phyloP scores from a whole-genome alignment of 2,888 invertebrate species.

The Pseudococcus viburni region DNA sequence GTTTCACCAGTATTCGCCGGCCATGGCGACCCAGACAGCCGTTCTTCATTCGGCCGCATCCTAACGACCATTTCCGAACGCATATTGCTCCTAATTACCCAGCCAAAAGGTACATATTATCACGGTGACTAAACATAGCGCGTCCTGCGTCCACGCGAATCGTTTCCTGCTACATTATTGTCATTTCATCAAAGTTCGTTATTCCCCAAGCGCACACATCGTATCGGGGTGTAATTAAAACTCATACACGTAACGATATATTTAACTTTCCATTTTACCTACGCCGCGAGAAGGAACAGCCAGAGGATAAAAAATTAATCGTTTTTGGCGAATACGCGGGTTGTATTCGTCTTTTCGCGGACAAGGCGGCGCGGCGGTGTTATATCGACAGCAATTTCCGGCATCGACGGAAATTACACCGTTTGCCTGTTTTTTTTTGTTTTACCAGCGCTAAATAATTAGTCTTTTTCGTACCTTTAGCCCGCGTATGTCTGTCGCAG shows the following conservation, averaged over 20 bases:
- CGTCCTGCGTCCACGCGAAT: conserved; percentile 39
- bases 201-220: neutral
- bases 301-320: conserved; percentile 49
- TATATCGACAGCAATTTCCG: conserved; percentile 29
- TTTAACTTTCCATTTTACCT: neutral
- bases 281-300: neutral
- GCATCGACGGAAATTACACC: conserved; percentile 14
- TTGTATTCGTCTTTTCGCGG: neutral
- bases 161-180: conserved; percentile 22
- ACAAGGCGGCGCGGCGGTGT: neutral
- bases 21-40: neutral
- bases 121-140: conserved; percentile 18
- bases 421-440: neutral
- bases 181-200: conserved; percentile 44
- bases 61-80: conserved; percentile 20
- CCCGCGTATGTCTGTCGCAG: neutral
- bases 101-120: conserved; percentile 34
- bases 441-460: conserved; percentile 1
- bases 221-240: conserved; percentile 36
- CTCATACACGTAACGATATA: neutral
- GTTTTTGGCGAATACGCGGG: conserved; percentile 12
- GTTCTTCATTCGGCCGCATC: neutral
- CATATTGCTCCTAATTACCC: conserved; percentile 38
- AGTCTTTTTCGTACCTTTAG: conserved; percentile 24
- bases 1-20: neutral